Evolutionary conservation across 2,797 vertebrate species (phyloP), one percentile per base, ranked within the genome.

Genomic region (Pseudochaenichthys georgianus): DNA sequence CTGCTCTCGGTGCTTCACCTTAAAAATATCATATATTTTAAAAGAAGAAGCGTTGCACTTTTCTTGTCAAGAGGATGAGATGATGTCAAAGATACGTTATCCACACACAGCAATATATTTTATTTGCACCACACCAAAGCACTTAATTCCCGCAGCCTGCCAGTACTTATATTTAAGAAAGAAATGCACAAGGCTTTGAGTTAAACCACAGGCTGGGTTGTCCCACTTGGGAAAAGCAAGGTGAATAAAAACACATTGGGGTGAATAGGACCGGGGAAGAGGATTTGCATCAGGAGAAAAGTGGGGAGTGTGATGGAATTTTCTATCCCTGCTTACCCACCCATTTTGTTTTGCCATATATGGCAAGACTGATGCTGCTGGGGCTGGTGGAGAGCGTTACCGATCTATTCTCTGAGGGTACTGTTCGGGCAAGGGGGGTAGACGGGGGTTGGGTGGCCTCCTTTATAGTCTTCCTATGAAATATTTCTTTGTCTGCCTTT

Each of bases 221-320:
- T 16, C 38, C 66, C 62, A 70, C 28, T 64, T 80, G 55, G 31
- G 53, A 73, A 67, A 53, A 42, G 53, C 34, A 72, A 81, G 74
- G 83, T 81, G 77, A 76, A 79, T 81, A 77, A 70, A 88, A 73
- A 77, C 55, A 73, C 62, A 43, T 55, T 15, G 34, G 65, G 64
- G 72, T 74, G 54, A 83, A 81, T 77, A 66, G 43, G 70, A 79
- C n/a, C 13, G 38, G 55, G 73, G 51, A 28, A 66, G 64, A 71
- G 68, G 75, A 87, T 88, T 88, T 86, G 65, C 74, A 80, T 86
- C 21, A 34, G 62, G 58, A 81, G 34, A 51, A 73, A 80, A 69
- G 66, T 65, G 64, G 70, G 31, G 16, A 62, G 66, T 83, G 81
- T 86, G 82, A 84, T 83, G 80, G 87, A 92, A 88, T 90, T 85